Evolutionary conservation across 1,140 invertebrate genomes (phyloP).

Genomic region (Anastrepha obliqua): DNA sequence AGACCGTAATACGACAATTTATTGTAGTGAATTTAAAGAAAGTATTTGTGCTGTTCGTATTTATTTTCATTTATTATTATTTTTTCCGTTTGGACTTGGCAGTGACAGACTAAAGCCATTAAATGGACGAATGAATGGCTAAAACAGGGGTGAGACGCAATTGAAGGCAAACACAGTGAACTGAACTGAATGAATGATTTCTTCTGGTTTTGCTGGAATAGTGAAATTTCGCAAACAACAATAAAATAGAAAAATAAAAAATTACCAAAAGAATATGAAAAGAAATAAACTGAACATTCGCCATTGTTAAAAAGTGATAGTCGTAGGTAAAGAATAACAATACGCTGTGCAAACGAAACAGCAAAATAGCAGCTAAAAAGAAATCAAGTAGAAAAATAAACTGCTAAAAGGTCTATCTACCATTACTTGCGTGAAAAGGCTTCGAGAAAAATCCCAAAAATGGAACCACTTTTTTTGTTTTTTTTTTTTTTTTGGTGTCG

Average conservation of each 20-base stretch:
- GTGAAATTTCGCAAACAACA: constrained; percentile 7
- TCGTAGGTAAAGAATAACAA: constrained; percentile 20
- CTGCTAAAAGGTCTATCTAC: neutral
- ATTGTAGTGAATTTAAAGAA: constrained; percentile 32
- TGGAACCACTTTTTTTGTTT: neutral
- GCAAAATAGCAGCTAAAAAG: too few relatives aligned
- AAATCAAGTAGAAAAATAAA: neutral
- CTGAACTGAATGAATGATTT: neutral
- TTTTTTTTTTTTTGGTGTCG: neutral
- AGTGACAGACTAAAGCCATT: constrained; percentile 23
- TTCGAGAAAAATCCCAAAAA: neutral
- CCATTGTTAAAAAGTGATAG: constrained; percentile 42
- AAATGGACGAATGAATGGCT: neutral
- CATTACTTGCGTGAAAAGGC: neutral
- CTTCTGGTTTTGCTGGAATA: neutral
- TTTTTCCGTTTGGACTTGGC: constrained; percentile 31
- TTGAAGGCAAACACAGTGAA: neutral
- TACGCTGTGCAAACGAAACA: neutral
- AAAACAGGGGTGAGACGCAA: neutral
- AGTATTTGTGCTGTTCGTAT: constrained; percentile 16
- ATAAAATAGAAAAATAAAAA: neutral
- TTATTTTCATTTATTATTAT: neutral
- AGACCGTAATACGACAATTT: constrained; percentile 25
- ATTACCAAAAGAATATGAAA: neutral
- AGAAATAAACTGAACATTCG: neutral